A percentile compares a stretch with the other conserved stretches of the same genome.
Conservation (phyloP, 2,797 vertebrate species). For the Molossus alvarezi region DNA sequence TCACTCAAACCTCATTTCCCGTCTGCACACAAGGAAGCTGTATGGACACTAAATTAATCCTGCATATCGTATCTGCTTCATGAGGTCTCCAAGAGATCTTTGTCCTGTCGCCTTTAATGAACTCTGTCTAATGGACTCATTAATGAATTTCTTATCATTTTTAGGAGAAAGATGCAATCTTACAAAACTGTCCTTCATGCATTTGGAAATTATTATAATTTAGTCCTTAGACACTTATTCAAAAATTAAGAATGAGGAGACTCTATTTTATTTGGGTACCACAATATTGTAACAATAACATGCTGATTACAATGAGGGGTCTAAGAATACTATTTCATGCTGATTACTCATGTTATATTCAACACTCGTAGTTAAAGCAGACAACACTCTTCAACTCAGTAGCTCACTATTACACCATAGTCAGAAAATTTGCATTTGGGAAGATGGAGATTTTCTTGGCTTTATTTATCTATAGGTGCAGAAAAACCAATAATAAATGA, state of each 20-base stretch:
- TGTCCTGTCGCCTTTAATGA: conserved; percentile 89
- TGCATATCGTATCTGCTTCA: conserved; percentile 88
- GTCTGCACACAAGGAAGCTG: conserved; percentile 77
- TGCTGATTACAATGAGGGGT: conserved; percentile 80
- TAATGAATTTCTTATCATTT: conserved; percentile 90
- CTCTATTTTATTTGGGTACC: conserved; percentile 71
- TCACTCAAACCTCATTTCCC: conserved; percentile 90
- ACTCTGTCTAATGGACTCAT: conserved; percentile 89
- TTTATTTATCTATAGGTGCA: conserved; percentile 77
- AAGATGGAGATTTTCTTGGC: conserved; percentile 71
- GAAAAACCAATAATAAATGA: conserved; percentile 80
- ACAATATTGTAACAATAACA: conserved; percentile 82
- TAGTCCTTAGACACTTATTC: conserved; percentile 85
- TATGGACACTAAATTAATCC: conserved; percentile 89
- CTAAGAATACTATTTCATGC: conserved; percentile 73
- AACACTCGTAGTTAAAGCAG: conserved; percentile 67
- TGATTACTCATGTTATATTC: conserved; percentile 80
- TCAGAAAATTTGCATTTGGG: conserved; percentile 81
- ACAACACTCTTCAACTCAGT: conserved; percentile 73
- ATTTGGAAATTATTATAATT: conserved; percentile 92
- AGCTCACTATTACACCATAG: conserved; percentile 63
- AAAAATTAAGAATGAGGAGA: conserved; percentile 82
- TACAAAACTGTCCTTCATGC: conserved; percentile 86
- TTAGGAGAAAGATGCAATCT: conserved; percentile 85
- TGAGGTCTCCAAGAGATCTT: conserved; percentile 87